These are phyloP conservation scores for Tokudaia muenninki DNA, from an alignment of 2,797 vertebrate species.

Conservation along the genomic window DNA sequence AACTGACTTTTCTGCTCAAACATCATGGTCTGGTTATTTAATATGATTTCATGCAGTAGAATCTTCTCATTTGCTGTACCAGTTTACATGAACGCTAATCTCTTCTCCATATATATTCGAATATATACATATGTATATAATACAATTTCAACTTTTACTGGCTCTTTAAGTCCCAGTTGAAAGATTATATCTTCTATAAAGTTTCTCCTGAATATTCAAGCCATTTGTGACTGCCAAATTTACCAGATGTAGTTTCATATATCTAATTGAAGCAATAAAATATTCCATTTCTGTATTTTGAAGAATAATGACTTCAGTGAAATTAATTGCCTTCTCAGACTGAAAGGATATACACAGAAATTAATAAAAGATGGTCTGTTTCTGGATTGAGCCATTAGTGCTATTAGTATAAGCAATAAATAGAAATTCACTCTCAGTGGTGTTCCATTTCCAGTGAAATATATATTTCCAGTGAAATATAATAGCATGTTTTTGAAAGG, in stretches of 20 bases:
- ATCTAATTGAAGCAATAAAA: conserved; percentile 46
- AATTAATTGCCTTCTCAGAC: conserved; percentile 67
- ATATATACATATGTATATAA: neutral
- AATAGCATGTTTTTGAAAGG: conserved; percentile 1
- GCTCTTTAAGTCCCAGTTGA: neutral
- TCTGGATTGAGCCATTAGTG: conserved; percentile 31
- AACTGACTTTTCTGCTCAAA: conserved; percentile 10
- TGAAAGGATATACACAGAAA: conserved; percentile 41
- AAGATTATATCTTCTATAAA: conserved; percentile 21
- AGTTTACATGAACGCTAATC: neutral
- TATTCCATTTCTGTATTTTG: conserved; percentile 48
- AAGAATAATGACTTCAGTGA: conserved; percentile 54
- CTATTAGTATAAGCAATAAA: conserved; percentile 61
- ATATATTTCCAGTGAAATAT: conserved; percentile 19
- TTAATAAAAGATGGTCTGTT: conserved; percentile 51
- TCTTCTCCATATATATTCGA: neutral
- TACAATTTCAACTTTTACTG: neutral
- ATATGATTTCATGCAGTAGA: neutral
- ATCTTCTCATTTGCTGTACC: neutral
- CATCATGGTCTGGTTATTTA: neutral
- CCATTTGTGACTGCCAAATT: neutral
- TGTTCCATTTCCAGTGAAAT: conserved; percentile 28
- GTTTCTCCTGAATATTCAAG: neutral
- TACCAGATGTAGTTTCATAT: neutral
- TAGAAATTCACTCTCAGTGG: conserved; percentile 44